Evolutionary conservation across 2,888 invertebrate genomes (phyloP).

Genomic region (Belgica antarctica): DNA sequence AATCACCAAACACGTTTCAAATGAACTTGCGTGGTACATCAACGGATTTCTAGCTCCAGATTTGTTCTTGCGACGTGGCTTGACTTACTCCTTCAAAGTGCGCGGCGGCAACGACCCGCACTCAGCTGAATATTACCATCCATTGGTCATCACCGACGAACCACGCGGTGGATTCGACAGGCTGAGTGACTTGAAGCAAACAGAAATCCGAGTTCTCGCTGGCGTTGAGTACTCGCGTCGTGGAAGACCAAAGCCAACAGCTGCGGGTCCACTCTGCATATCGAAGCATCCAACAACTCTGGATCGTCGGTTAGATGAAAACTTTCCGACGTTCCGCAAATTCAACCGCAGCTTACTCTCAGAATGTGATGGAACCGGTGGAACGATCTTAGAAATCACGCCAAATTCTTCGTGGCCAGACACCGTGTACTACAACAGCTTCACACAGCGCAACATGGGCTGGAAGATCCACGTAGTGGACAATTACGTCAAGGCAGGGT

Average conservation of each 20-base stretch:
- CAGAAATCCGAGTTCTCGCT: slow-evolving; percentile 70
- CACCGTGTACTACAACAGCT: slow-evolving; percentile 88
- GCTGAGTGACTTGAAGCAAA: slow-evolving; percentile 67
- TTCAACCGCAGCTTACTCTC: slow-evolving; percentile 75
- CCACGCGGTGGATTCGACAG: slow-evolving; percentile 78
- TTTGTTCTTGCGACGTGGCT: slow-evolving; percentile 79
- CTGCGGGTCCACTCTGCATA: slow-evolving; percentile 78
- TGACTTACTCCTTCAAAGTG: slow-evolving; percentile 77
- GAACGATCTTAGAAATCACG: slow-evolving; percentile 72
- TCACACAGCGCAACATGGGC: slow-evolving; percentile 91
- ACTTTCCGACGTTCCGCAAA: slow-evolving; percentile 74
- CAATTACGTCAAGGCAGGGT: slow-evolving; percentile 50
- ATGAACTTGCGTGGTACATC: slow-evolving; percentile 84
- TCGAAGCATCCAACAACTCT: slow-evolving; percentile 64
- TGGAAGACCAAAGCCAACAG: slow-evolving; percentile 74
- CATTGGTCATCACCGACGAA: slow-evolving; percentile 83
- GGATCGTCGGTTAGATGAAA: slow-evolving; percentile 76
- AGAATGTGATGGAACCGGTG: slow-evolving; percentile 69
- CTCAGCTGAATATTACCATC: slow-evolving; percentile 81
- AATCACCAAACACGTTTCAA: slow-evolving; percentile 66
- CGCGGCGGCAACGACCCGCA: slow-evolving; percentile 87
- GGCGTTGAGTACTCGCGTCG: slow-evolving; percentile 80
- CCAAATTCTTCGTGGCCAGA: slow-evolving; percentile 92
- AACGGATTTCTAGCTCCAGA: slow-evolving; percentile 87
- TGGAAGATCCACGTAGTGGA: slow-evolving; percentile 91